phyloP scores from a whole-genome alignment of 2,797 vertebrate species.

The Momotus momota region DNA sequence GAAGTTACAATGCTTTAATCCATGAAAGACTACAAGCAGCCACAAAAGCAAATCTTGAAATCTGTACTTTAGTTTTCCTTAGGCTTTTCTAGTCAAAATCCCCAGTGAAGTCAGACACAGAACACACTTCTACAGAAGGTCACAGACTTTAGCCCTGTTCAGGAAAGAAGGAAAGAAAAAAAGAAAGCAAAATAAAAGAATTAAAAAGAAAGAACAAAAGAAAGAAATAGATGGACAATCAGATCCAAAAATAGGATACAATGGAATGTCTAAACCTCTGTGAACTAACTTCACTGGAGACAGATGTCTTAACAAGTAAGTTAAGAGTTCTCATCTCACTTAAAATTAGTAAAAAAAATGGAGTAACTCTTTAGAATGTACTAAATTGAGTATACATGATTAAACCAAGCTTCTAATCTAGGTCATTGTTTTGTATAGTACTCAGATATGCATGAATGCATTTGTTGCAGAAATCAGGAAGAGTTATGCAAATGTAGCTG shows the following conservation, averaged over 20 bases:
- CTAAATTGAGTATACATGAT: neutral
- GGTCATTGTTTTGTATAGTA: slow-evolving; percentile 31
- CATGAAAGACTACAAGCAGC: neutral
- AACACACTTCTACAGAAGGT: neutral
- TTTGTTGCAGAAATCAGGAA: slow-evolving; percentile 13
- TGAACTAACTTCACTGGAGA: neutral
- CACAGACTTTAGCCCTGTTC: neutral
- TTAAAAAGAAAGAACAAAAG: neutral
- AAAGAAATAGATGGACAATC: neutral
- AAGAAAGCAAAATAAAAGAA: neutral
- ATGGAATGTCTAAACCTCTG: neutral
- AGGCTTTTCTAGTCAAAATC: slow-evolving; percentile 22
- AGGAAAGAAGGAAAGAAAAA: neutral
- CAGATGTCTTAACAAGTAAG: neutral
- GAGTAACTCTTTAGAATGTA: neutral
- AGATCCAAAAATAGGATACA: neutral
- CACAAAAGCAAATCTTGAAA: neutral
- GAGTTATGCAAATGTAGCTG: neutral
- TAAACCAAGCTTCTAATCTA: slow-evolving; percentile 39
- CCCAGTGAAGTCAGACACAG: neutral
- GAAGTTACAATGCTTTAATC: neutral
- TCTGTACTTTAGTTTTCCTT: neutral
- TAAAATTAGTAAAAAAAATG: neutral
- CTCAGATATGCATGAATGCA: neutral
- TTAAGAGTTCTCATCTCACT: neutral